Evolutionary conservation across 1,140 invertebrate genomes (phyloP), one percentile per base, ranked within the genome.

Genomic region (Drosophila parabipectinata): DNA sequence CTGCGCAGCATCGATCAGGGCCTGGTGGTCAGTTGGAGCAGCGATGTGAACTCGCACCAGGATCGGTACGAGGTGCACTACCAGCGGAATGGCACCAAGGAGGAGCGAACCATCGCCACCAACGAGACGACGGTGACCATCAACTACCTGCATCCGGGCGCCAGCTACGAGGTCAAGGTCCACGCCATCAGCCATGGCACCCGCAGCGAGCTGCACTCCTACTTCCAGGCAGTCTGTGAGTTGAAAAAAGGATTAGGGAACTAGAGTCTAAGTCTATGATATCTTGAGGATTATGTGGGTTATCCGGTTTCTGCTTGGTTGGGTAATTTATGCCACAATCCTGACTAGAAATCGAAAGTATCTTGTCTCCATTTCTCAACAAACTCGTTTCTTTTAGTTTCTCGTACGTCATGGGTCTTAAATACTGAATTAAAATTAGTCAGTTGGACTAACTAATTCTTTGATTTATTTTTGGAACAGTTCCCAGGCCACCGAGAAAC

Each of bases 1-100:
- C 91, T 98, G 15, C 95, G 94, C 77, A 94, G 96, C 1, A 95
- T 97, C 52, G 93, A 94, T 10, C 93, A 94, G 75, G 96, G 96
- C 1, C 92, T 98, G 41, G 97, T 97, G 74, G 96, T 98, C 47
- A 97, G 96, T 2, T 98, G 97, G 97, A 97, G 97, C 91, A 97
- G 96, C 57, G 97, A 98, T 92, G 97, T 98, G 0, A 97, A 97
- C 81, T 98, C 97, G 0, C 93, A 95, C n/a, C 97, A 98, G 92
- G 97, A 98, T 84, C 95, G 95, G 84, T 98, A 97, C 92, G 95
- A 96, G 92, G 95, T 98, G 15, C 95, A 95, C 39, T 96, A 96
- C 84, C 95, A 94, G 4, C 93, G 97, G 67, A 97, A 97, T 92
- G 96, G 97, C 80, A 97, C 96, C 0, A 94, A 94, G 57, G 94